A percentile compares a stretch with the other conserved stretches of the same genome.
These are phyloP conservation scores for Bovichtus variegatus DNA, from an alignment of 2,797 vertebrate species.

Conservation along the genomic window DNA sequence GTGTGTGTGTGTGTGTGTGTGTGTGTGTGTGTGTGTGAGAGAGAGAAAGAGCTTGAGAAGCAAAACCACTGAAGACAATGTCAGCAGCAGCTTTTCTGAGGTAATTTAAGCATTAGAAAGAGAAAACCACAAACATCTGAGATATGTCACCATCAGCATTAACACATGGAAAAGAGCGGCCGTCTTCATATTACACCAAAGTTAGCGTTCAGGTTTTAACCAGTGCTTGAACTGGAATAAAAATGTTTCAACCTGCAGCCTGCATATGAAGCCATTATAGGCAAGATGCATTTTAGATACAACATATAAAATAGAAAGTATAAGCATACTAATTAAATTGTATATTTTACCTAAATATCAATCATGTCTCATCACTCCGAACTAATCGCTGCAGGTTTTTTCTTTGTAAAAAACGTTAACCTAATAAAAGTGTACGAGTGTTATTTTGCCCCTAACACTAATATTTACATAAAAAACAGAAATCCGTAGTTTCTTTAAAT, in stretches of 20 bases:
- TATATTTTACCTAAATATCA: background rate
- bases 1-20: background rate
- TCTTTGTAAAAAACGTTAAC: background rate
- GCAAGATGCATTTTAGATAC: background rate
- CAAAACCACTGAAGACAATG: background rate
- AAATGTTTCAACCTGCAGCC: background rate
- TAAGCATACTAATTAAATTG: background rate
- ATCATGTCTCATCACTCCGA: background rate
- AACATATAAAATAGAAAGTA: background rate
- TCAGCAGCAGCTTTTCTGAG: background rate
- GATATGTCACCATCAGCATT: constrained; percentile 25
- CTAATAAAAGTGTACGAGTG: background rate
- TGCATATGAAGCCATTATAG: background rate
- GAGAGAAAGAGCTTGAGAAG: background rate
- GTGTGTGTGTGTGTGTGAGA: background rate
- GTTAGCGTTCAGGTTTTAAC: constrained; percentile 1
- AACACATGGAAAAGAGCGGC: background rate
- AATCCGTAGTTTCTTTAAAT: background rate
- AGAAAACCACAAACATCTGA: constrained; percentile 17
- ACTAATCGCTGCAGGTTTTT: background rate
- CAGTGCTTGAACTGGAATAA: constrained; percentile 1
- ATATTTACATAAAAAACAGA: too few species aligned
- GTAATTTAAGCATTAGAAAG: constrained; percentile 4
- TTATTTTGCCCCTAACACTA: background rate
- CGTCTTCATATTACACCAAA: background rate